Evolutionary conservation across 2,888 invertebrate genomes (phyloP), one percentile per base, ranked within the genome.

Genomic region (Dynastes hyllus): DNA sequence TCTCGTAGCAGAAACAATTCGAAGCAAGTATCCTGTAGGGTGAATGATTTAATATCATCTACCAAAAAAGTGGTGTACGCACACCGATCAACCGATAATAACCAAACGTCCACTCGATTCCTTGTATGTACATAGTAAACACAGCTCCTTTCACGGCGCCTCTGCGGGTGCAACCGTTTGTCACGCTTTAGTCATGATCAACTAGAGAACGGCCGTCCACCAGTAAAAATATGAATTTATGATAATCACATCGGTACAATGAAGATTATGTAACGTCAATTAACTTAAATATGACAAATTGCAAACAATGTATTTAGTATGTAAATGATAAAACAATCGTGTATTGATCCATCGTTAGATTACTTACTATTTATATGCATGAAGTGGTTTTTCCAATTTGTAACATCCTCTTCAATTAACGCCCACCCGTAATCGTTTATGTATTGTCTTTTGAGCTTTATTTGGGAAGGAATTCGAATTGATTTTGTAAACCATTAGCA

Each of bases 281-380:
- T 75, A 75, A 61, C 73, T 75, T 75, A 75, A 61, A 75, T 75
- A 61, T 75, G 73, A 27, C 73, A 75, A 61, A 40, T 58, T 45
- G 61, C 32, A 27, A 63, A 61, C 73, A 61, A 75, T 61, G 61
- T 61, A 45, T 50, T 73, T 75, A 45, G 27, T 55, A 45, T 27
- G 40, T 58, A 61, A 61, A 27, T 61, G 22, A 63, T 45, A 11
- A 61, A 75, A 45, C 61, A 61, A 75, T 69, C 50, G 22, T 16
- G 51, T 69, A 69, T 69, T 27, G 51, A 69, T 69, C 69, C 50
- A 69, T 69, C 29, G 5, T 32, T 32, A 32, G 69, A 53, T 69
- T 8, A 27, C 22, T 51, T 69, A 69, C 50, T 69, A 69, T 69
- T 69, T 13, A 69, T 67, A 67, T 45, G 45, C 13, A 69, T 22